These are phyloP conservation scores for Anguilla megastoma DNA, from an alignment of 2,797 vertebrate species.

Conservation along the genomic window DNA sequence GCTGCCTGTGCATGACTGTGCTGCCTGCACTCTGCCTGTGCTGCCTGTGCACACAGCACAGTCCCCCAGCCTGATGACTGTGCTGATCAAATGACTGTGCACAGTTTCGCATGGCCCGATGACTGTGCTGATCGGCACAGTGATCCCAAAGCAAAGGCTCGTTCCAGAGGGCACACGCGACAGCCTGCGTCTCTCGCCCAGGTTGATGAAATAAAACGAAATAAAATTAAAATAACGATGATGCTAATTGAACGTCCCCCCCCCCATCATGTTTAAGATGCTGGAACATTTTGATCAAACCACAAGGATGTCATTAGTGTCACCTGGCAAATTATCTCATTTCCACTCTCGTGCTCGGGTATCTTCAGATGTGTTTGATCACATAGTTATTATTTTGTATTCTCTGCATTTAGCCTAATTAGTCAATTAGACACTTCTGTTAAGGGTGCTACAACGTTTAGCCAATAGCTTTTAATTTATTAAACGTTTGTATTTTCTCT, in stretches of 20 bases:
- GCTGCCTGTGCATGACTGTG: not conserved
- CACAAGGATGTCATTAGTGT: not conserved
- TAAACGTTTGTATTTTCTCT: not conserved
- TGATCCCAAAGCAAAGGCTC: too few relatives aligned
- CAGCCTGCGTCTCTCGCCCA: too few relatives aligned
- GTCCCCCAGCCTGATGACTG: not conserved
- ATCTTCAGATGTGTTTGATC: constrained; percentile 2
- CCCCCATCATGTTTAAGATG: not conserved
- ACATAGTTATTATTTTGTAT: too few relatives aligned
- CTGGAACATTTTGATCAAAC: not conserved
- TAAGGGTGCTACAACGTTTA: not conserved
- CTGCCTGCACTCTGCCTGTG: too few relatives aligned
- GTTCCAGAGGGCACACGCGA: too few relatives aligned
- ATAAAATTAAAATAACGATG: too few relatives aligned
- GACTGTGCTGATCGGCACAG: too few relatives aligned
- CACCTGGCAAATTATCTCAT: not conserved
- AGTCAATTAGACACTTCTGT: not conserved
- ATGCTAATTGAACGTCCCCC: not conserved
- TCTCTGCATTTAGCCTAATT: not conserved
- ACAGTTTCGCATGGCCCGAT: too few relatives aligned
- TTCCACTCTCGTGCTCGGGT: not conserved
- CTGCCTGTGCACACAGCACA: not conserved
- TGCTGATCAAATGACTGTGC: too few relatives aligned
- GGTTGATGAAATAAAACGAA: too few relatives aligned
- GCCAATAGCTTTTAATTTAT: not conserved